Evolutionary conservation across 2,797 vertebrate genomes (phyloP).

Genomic region (Labeo calbasu): DNA sequence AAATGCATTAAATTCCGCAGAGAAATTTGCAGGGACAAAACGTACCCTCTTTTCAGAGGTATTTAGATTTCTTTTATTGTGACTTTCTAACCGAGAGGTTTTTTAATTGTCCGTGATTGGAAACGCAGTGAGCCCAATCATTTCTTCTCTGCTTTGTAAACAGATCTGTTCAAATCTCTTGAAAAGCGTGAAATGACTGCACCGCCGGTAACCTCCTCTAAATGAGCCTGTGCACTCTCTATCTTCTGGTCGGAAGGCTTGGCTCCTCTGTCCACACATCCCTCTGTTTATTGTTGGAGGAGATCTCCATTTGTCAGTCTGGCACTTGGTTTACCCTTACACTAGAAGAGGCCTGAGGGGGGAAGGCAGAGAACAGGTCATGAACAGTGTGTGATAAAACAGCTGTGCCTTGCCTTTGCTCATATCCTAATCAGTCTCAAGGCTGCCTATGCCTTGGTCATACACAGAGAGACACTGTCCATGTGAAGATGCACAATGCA

Average conservation of each 20-base stretch:
- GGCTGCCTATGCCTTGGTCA: conserved; percentile 11
- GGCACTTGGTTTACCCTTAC: conserved; percentile 55
- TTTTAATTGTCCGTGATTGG: conserved; percentile 62
- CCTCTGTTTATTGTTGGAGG: conserved; percentile 54
- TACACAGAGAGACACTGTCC: neutral
- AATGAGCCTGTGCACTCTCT: conserved; percentile 29
- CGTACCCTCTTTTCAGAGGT: conserved; percentile 43
- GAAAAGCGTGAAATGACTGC: conserved; percentile 61
- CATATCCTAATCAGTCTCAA: conserved; percentile 22
- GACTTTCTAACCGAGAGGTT: conserved; percentile 38
- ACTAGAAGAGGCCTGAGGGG: conserved; percentile 41
- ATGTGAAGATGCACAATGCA: neutral
- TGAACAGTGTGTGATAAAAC: conserved; percentile 52
- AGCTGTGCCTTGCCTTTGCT: conserved; percentile 43
- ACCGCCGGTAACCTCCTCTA: conserved; percentile 36
- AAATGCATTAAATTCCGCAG: conserved; percentile 63
- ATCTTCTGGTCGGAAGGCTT: conserved; percentile 31
- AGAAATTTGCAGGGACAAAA: conserved; percentile 58
- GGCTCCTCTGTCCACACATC: conserved; percentile 39
- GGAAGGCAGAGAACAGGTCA: conserved; percentile 40
- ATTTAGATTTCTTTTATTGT: conserved; percentile 49
- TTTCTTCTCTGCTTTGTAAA: conserved; percentile 60
- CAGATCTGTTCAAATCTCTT: conserved; percentile 61
- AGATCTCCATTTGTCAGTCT: conserved; percentile 55
- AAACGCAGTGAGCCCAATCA: conserved; percentile 54